phyloP scores from a whole-genome alignment of 2,113 vertebrate genomes.

The Cyanocitta stelleri region DNA sequence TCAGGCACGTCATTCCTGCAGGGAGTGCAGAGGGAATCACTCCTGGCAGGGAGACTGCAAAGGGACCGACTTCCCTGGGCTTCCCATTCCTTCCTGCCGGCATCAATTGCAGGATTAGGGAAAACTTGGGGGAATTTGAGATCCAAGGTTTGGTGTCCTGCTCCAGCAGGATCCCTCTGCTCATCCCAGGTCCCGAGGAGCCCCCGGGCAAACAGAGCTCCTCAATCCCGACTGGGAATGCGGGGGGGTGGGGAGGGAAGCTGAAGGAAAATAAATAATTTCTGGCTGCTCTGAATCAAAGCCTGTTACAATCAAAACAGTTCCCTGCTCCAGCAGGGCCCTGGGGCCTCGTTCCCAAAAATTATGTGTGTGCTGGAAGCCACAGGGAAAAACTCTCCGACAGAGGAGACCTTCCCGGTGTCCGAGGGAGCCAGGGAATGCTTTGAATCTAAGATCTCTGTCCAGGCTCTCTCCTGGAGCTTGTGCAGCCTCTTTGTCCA shows the following conservation, averaged over 20 bases:
- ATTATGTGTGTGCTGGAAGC: not conserved
- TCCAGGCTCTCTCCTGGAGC: not conserved
- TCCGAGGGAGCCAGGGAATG: not conserved
- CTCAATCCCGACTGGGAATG: not conserved
- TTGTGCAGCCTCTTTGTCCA: not conserved
- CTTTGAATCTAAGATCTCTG: not conserved
- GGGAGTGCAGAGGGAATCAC: not conserved
- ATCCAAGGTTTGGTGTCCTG: rapidly evolving
- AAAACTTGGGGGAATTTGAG: not conserved
- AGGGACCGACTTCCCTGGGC: too few relatives aligned
- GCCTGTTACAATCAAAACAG: constrained; percentile 56
- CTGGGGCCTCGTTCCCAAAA: constrained; percentile 17
- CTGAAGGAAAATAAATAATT: constrained; percentile 53
- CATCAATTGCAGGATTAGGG: rapidly evolving
- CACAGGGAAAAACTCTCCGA: not conserved
- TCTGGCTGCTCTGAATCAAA: constrained; percentile 60
- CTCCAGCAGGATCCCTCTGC: not conserved
- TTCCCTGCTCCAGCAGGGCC: not conserved
- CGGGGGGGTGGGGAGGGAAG: not conserved
- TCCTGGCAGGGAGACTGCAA: not conserved
- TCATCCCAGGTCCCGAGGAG: not conserved
- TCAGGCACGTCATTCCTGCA: not conserved
- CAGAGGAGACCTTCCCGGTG: not conserved
- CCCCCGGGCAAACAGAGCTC: not conserved
- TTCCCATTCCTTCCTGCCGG: not conserved